phyloP scores from a whole-genome alignment of 2,888 invertebrate species.

The Cheilosia scutellata region DNA sequence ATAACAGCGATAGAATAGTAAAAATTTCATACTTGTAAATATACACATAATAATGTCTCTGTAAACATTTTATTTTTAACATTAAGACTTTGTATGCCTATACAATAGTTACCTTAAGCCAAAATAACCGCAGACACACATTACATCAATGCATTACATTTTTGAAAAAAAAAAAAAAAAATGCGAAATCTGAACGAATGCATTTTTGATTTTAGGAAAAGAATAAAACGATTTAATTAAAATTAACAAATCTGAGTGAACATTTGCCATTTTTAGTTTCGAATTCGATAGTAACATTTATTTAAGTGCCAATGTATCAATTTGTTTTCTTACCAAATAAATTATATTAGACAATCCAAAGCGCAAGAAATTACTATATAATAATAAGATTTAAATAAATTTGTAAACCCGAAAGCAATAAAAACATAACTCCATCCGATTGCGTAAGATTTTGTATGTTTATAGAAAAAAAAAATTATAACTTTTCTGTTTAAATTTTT shows the following conservation, averaged over 20 bases:
- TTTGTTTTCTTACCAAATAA: slow-evolving; percentile 39
- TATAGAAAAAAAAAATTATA: slow-evolving; percentile 46
- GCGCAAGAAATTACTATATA: slow-evolving; percentile 26
- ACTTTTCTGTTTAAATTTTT: background rate
- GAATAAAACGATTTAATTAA: slow-evolving; percentile 7
- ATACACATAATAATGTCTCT: slow-evolving; percentile 8
- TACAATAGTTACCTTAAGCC: slow-evolving; percentile 63
- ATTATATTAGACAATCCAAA: slow-evolving; percentile 71
- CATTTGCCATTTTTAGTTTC: slow-evolving; percentile 39
- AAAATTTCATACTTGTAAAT: slow-evolving; percentile 70
- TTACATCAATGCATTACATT: slow-evolving; percentile 61
- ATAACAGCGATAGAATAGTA: slow-evolving; percentile 59
- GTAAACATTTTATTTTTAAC: slow-evolving; percentile 49
- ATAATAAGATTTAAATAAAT: slow-evolving; percentile 24
- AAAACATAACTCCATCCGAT: slow-evolving; percentile 66
- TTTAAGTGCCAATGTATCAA: slow-evolving; percentile 70
- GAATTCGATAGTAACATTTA: slow-evolving; percentile 18
- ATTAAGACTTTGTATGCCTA: slow-evolving; percentile 63
- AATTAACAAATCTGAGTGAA: slow-evolving; percentile 19
- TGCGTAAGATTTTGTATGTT: slow-evolving; percentile 68
- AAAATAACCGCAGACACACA: slow-evolving; percentile 67
- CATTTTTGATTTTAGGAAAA: slow-evolving; percentile 49
- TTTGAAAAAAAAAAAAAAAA: slow-evolving; percentile 12
- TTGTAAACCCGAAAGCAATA: slow-evolving; percentile 66
- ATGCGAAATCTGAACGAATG: slow-evolving; percentile 44